Conservation (phyloP, 1,140 invertebrate species). For the Ruditapes philippinarum region DNA sequence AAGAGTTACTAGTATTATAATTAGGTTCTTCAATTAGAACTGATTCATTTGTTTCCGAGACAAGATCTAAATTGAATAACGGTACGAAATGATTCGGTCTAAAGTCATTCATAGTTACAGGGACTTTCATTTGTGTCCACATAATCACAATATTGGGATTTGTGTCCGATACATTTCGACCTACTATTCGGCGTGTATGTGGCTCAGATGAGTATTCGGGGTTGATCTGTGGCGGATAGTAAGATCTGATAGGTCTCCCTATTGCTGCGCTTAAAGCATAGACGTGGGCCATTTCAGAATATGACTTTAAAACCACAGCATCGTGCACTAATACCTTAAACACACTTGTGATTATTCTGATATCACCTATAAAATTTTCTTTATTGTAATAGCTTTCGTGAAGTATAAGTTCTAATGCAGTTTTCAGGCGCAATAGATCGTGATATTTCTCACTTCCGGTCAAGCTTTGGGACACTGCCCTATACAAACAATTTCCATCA, state of each 20-base stretch:
- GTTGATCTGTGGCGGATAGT: slow-evolving; percentile 23
- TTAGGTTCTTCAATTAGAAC: too few relatives aligned
- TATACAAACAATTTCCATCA: slow-evolving; percentile 33
- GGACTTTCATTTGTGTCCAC: slow-evolving; percentile 11
- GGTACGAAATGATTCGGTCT: not conserved
- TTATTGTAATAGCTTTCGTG: too few relatives aligned
- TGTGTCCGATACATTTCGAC: not conserved
- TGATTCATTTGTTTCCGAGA: not conserved
- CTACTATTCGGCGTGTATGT: not conserved
- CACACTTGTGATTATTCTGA: not conserved
- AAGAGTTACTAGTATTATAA: too few relatives aligned
- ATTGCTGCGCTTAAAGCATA: not conserved
- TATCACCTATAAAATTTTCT: not conserved
- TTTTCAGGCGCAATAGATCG: not conserved
- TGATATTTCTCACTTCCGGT: not conserved
- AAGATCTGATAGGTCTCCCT: not conserved
- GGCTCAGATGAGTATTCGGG: slow-evolving; percentile 11
- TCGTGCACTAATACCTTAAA: slow-evolving; percentile 3
- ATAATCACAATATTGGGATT: not conserved
- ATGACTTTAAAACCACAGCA: not conserved
- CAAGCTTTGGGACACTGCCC: not conserved
- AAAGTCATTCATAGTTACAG: not conserved
- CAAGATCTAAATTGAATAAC: not conserved
- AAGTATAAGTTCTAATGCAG: not conserved
- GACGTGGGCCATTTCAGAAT: slow-evolving; percentile 9